These are phyloP conservation scores for Trissolcus basalis DNA, from an alignment of 1,140 invertebrate species.

Conservation along the genomic window DNA sequence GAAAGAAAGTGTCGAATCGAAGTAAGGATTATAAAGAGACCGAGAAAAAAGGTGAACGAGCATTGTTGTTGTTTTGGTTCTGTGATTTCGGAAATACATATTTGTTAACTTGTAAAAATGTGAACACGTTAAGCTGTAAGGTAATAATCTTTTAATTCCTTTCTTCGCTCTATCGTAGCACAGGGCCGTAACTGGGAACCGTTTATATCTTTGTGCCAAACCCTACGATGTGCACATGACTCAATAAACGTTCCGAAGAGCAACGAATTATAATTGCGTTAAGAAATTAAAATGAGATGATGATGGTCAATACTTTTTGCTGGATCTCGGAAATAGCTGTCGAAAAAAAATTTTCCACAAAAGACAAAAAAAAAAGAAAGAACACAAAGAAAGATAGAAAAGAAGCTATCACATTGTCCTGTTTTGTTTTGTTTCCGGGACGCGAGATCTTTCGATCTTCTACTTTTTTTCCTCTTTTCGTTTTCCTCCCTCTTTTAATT, in stretches of 20 bases:
- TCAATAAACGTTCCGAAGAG: slow-evolving; percentile 66
- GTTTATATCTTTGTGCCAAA: slow-evolving; percentile 73
- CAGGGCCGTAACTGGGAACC: slow-evolving; percentile 70
- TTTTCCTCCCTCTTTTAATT: slow-evolving; percentile 29
- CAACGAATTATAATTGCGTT: slow-evolving; percentile 66
- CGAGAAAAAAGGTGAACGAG: slow-evolving; percentile 59
- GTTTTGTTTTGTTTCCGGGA: slow-evolving; percentile 44
- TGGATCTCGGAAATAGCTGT: slow-evolving; percentile 34
- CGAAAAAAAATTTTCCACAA: slow-evolving; percentile 10
- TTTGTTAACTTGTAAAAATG: slow-evolving; percentile 75
- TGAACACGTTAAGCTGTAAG: slow-evolving; percentile 70
- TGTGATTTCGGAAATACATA: slow-evolving; percentile 76
- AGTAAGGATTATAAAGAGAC: slow-evolving; percentile 34
- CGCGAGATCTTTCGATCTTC: slow-evolving; percentile 25
- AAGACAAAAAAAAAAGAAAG: no score
- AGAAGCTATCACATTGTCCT: slow-evolving; percentile 27
- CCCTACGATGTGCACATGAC: slow-evolving; percentile 62
- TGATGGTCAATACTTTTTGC: slow-evolving; percentile 49
- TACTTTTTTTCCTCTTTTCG: slow-evolving; percentile 29
- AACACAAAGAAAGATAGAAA: not conserved
- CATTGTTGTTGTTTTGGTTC: slow-evolving; percentile 75
- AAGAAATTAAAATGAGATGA: slow-evolving; percentile 32
- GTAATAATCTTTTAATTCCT: slow-evolving; percentile 73
- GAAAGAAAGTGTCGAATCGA: slow-evolving; percentile 35
- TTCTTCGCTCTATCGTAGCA: slow-evolving; percentile 65